Base-by-base conservation (phyloP, 2,797 vertebrate species). In the Semaprochilodus insignis region DNA sequence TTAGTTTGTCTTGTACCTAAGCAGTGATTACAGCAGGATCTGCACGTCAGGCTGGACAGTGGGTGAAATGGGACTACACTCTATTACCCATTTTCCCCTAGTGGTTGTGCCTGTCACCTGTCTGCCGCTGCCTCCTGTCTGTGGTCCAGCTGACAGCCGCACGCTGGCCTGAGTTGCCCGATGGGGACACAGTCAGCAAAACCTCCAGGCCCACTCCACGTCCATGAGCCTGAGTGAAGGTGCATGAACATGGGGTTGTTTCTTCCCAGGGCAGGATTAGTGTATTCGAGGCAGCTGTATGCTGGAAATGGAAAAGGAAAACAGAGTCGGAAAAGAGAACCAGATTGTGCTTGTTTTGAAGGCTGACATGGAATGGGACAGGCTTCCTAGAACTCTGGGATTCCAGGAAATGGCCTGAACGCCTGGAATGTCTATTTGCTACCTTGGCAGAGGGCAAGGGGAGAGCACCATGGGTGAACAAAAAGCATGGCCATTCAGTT, bases 351-450 rank as follows among this genome's bases (percentile, higher is more conserved):
- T 55, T 76, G 36, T 51, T 71, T 73, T 55, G 54, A 84, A 77
- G 72, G 15, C 51, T 40, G 31, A 19, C 59, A 81, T 34, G 51
- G 62, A 74, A 81, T 54, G 51, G 19, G 51, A 70, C 27, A 34
- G 69, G 60, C 71, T 73, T 83, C 55, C 80, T 63, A 40, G 17
- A 77, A 75, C 72, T 80, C 62, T 81, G 48, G 59, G 71, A 60
- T 83, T 81, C 63, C 78, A 81, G 63, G 81, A 87, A 85, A 80
- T 52, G 48, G 55, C 31, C 11, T 19, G 21, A 67, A 78, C 76
- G 40, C 19, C 27, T 23, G 59, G 69, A 82, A 73, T 72, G 78
- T 55, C 19, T 51, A 31, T 55, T 23, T 79, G 27, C 54, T 67
- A 44, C 27, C 51, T 71, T 70, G 54, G 59, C 36, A 16, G 21